Conservation (phyloP, 2,888 invertebrate genomes). For the Fabriciana adippe region DNA sequence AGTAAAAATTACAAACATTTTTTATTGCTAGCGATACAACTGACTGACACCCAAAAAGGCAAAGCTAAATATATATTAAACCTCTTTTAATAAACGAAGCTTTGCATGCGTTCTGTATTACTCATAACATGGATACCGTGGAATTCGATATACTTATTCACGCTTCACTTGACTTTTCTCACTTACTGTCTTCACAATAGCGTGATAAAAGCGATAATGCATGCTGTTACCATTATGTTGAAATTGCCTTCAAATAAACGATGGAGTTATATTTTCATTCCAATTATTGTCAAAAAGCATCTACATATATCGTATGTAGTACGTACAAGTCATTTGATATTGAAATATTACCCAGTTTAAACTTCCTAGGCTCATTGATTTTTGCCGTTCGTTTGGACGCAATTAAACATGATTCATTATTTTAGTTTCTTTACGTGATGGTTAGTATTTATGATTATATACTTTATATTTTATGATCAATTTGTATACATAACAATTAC, state of each 20-base stretch:
- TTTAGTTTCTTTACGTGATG: conserved; percentile 1
- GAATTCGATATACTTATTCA: conserved; percentile 70
- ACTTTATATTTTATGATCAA: conserved; percentile 9
- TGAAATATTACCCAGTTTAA: too few species aligned
- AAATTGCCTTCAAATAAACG: conserved; percentile 16
- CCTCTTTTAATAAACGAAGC: not conserved
- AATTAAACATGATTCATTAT: conserved; percentile 4
- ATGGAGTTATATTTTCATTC: conserved; percentile 1
- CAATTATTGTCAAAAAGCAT: not conserved
- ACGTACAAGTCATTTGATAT: not conserved
- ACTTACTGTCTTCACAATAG: conserved; percentile 44
- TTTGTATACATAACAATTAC: conserved; percentile 10
- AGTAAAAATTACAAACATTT: too few species aligned
- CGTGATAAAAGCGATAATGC: conserved; percentile 31
- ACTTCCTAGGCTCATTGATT: not conserved
- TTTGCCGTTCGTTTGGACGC: not conserved
- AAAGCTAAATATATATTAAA: not conserved
- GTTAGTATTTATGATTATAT: conserved; percentile 7
- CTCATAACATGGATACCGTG: conserved; percentile 45
- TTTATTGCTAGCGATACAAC: too few species aligned
- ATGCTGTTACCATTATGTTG: conserved; percentile 22
- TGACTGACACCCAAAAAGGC: too few species aligned
- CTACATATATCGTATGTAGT: not conserved
- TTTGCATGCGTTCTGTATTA: conserved; percentile 31
- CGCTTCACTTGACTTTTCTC: conserved; percentile 47